These are phyloP conservation scores for Limenitis camilla DNA, from an alignment of 2,888 invertebrate species.

Conservation along the genomic window DNA sequence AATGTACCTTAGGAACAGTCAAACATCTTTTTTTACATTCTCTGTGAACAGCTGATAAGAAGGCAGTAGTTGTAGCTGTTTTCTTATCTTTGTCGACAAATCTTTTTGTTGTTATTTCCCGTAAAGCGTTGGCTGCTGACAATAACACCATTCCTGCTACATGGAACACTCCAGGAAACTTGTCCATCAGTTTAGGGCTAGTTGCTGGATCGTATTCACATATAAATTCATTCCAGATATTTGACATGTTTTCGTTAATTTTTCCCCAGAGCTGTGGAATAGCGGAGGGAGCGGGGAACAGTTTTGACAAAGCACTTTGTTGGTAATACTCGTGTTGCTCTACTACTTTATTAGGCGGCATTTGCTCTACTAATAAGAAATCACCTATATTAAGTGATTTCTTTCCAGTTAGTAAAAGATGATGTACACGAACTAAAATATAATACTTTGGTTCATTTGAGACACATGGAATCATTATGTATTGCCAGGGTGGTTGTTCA, in stretches of 20 bases:
- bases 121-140: slow-evolving; percentile 76
- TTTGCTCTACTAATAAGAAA: slow-evolving; percentile 77
- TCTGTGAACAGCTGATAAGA: slow-evolving; percentile 53
- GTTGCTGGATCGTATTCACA: slow-evolving; percentile 86
- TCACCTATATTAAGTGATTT: slow-evolving; percentile 82
- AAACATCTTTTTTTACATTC: slow-evolving; percentile 60
- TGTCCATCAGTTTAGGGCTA: slow-evolving; percentile 78
- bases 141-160: slow-evolving; percentile 78
- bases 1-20: slow-evolving; percentile 52
- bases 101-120: slow-evolving; percentile 75
- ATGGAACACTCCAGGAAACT: slow-evolving; percentile 73
- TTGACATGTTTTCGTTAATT: slow-evolving; percentile 79
- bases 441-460: slow-evolving; percentile 76
- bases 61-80: slow-evolving; percentile 60
- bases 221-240: slow-evolving; percentile 87
- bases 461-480: slow-evolving; percentile 79
- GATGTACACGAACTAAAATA: slow-evolving; percentile 83
- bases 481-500: slow-evolving; percentile 86
- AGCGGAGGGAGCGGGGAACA: slow-evolving; percentile 76
- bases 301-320: slow-evolving; percentile 66
- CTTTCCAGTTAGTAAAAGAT: slow-evolving; percentile 82
- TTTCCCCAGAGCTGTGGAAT: slow-evolving; percentile 80
- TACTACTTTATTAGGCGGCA: slow-evolving; percentile 47
- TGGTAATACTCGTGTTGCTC: slow-evolving; percentile 38
- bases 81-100: slow-evolving; percentile 40